These are phyloP conservation scores for Dendrocincla tyrannina DNA, from an alignment of 2,797 vertebrate genomes.

Conservation along the genomic window DNA sequence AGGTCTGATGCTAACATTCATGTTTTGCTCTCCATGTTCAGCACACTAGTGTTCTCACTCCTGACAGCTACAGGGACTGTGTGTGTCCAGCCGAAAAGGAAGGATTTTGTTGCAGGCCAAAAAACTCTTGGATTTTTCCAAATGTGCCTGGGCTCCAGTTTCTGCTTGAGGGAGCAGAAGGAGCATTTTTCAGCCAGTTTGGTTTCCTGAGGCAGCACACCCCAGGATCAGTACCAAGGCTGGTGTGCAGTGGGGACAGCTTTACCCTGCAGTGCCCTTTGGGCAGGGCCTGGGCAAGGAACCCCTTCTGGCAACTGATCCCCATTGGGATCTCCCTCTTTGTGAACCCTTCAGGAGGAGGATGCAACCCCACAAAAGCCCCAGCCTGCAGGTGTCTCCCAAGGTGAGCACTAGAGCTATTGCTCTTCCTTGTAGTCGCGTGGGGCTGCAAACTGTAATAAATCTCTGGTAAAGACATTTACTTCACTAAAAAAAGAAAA, in stretches of 20 bases:
- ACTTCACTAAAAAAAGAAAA: background rate
- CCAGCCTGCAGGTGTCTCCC: background rate
- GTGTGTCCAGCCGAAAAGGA: background rate
- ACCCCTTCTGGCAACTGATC: background rate
- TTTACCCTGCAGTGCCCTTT: background rate
- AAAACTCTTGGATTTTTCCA: background rate
- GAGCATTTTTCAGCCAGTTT: background rate
- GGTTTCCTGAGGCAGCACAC: background rate
- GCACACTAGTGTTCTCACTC: background rate
- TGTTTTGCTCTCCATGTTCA: background rate
- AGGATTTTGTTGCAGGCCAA: background rate
- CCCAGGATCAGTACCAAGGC: rapidly evolving
- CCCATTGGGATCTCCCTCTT: background rate
- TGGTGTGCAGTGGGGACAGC: background rate
- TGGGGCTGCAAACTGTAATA: background rate
- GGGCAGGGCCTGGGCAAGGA: background rate
- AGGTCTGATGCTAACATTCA: background rate
- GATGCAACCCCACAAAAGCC: background rate
- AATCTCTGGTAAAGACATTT: background rate
- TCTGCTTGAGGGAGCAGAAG: background rate
- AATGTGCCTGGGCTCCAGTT: background rate
- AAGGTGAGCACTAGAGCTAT: background rate
- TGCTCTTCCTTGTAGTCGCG: background rate
- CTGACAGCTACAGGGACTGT: background rate
- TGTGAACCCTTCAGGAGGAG: background rate